Percentiles rank a stretch among this genome's conserved stretches.
Conservation (phyloP, 1,140 invertebrate genomes). For the Idris sp. region DNA sequence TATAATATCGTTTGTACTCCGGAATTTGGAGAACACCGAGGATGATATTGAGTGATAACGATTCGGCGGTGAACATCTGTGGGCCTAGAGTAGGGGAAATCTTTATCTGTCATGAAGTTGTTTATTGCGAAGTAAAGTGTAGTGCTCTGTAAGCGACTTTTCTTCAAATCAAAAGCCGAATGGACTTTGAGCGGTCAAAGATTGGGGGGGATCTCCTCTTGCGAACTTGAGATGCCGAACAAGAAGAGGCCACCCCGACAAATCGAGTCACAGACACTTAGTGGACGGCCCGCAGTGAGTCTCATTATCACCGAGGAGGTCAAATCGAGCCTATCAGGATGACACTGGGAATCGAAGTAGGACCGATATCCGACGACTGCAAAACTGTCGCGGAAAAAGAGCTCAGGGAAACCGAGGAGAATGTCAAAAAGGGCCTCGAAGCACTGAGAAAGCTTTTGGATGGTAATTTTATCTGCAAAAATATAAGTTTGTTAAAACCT, state of each 20-base stretch:
- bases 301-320: constrained; percentile 34
- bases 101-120: constrained; percentile 58
- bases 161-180: constrained; percentile 58
- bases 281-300: constrained; percentile 62
- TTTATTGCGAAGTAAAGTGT: constrained; percentile 25
- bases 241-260: constrained; percentile 67
- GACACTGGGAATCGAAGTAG: constrained; percentile 64
- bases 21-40: too few relatives aligned
- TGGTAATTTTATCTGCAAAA: constrained; percentile 72
- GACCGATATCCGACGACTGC: constrained; percentile 66
- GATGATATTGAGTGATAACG: too few relatives aligned
- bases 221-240: constrained; percentile 64
- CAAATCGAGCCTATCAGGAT: constrained; percentile 47
- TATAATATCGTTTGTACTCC: too few relatives aligned
- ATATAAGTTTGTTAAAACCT: too few relatives aligned
- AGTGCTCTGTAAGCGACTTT: constrained; percentile 28
- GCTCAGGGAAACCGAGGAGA: constrained; percentile 83
- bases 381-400: constrained; percentile 81
- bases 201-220: constrained; percentile 61
- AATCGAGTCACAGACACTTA: constrained; percentile 68
- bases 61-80: too few relatives aligned
- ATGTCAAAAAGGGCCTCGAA: constrained; percentile 80
- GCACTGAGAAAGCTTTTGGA: constrained; percentile 81
- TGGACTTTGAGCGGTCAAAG: constrained; percentile 77
- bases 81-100: constrained; percentile 29